Percentiles rank a stretch among this genome's conserved stretches.
phyloP scores from a whole-genome alignment of 2,888 invertebrate genomes.

The Serrognathus titanus region DNA sequence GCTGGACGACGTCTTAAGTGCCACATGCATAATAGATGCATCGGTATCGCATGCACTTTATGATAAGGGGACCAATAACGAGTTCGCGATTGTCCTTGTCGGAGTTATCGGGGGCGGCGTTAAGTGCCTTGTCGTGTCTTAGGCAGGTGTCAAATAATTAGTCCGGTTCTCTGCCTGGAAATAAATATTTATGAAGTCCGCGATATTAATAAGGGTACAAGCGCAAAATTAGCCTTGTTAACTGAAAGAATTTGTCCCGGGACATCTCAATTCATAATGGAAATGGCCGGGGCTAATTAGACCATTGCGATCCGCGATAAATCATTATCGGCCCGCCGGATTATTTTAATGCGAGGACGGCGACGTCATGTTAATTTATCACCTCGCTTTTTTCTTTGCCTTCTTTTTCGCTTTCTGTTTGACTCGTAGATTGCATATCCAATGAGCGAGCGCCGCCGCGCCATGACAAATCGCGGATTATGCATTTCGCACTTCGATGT shows the following conservation, averaged over 20 bases:
- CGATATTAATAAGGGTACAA: slow-evolving; percentile 11
- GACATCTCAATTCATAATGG: slow-evolving; percentile 1
- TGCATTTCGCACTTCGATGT: slow-evolving; percentile 15
- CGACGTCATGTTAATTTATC: slow-evolving; percentile 16
- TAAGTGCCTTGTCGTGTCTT: slow-evolving; percentile 38
- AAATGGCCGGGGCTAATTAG: slow-evolving; percentile 12
- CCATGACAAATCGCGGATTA: slow-evolving; percentile 9
- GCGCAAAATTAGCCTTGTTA: slow-evolving; percentile 5
- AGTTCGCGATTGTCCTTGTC: slow-evolving; percentile 24
- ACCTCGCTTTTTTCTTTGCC: slow-evolving; percentile 13
- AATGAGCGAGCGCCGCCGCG: slow-evolving; percentile 15
- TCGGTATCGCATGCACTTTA: slow-evolving; percentile 11
- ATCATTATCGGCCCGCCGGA: slow-evolving; percentile 11
- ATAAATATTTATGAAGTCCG: slow-evolving; percentile 14
- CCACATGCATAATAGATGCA: too few species aligned
- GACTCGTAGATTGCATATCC: slow-evolving; percentile 18
- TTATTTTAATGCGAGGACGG: background rate
- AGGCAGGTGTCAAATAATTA: slow-evolving; percentile 28
- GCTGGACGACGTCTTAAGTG: too few species aligned
- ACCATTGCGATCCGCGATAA: slow-evolving; percentile 10
- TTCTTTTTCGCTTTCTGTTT: slow-evolving; percentile 13
- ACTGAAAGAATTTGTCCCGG: background rate
- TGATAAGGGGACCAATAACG: slow-evolving; percentile 10
- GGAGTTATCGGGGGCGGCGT: slow-evolving; percentile 33
- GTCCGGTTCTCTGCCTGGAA: slow-evolving; percentile 14